Base-by-base conservation (phyloP, 35 echinoderm and acorn worm species). In the Ophioderma brevispina region DNA sequence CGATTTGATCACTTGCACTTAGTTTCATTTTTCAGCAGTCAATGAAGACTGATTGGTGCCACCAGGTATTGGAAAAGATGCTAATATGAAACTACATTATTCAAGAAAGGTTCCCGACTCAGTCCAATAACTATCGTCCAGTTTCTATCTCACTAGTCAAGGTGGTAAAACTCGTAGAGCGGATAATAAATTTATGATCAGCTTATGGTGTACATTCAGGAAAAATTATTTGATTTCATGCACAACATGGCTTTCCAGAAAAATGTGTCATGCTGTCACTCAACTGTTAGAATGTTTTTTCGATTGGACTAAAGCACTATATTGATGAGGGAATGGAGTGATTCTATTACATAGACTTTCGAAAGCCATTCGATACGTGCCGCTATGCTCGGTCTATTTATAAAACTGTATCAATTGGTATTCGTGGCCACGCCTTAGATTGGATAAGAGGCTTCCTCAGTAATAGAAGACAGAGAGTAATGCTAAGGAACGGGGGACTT, bases 21-120 rank as follows among this genome's bases (percentile, higher is more conserved):
- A 41, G 87, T 0, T 30, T 87, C 0, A 87, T 87, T 31, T 36
- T 70, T n/a, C n/a, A n/a, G n/a, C 17, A 50, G 83, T 17, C 89
- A 78, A 8, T 14, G 88, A 34, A 49, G 36, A 36, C 33, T 79
- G 92, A n/a, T 30, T 86, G 25, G 43, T 93, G 25, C 92, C 92
- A 0, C 85, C 88, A 38, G 91, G 87, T 42, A 87, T n/a, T n/a
- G 91, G 84, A 86, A 81, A 70, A 78, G 76, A 75, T 84, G n/a
- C 91, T 33, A 92, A 92, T 38, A 82, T 87, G 15, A 84, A 77
- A 33, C 82, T 41, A 11, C 31, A 86, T 0, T 92, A n/a, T n/a
- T n/a, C n/a, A 86, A 18, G 82, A 88, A 55, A 92, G 87, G 84
- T 35, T 85, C 81, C 1, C 13, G 63, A 35, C 23, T 87, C 6